Evolutionary conservation across 2,113 vertebrate species (phyloP).

Genomic region (Saccopteryx bilineata): DNA sequence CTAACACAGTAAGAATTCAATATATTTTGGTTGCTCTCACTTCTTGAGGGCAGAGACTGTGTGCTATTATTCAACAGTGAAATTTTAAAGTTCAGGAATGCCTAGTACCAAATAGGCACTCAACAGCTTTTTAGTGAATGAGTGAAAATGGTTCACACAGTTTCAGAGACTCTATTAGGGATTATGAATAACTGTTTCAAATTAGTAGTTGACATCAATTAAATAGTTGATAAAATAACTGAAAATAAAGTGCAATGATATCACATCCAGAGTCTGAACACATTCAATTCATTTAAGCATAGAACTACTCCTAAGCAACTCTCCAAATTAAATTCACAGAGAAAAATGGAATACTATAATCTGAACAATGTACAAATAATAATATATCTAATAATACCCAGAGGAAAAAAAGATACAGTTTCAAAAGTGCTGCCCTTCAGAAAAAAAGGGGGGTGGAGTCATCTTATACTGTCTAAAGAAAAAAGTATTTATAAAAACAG

Average conservation of each 20-base stretch:
- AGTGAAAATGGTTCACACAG: constrained; percentile 28
- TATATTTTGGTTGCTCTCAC: not conserved
- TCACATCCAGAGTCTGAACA: not conserved
- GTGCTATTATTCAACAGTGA: not conserved
- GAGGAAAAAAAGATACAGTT: not conserved
- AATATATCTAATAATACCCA: not conserved
- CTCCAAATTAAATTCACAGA: not conserved
- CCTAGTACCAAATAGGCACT: not conserved
- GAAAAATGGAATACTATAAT: not conserved
- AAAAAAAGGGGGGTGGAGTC: not conserved
- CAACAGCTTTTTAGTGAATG: not conserved
- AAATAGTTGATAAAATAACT: constrained; percentile 25
- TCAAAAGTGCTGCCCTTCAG: not conserved
- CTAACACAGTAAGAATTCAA: not conserved
- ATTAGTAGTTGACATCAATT: not conserved
- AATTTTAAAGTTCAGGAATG: not conserved
- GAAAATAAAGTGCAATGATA: constrained; percentile 25
- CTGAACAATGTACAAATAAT: not conserved
- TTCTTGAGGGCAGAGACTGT: not conserved
- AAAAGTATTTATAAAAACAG: not conserved
- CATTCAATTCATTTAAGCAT: not conserved
- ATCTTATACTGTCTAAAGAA: not conserved
- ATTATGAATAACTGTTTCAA: not conserved
- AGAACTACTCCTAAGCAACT: not conserved
- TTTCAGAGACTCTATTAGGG: not conserved